A percentile compares a stretch with the other conserved stretches of the same genome.
phyloP scores from a whole-genome alignment of 2,797 vertebrate genomes.

The Paedocypris micromegethes region DNA sequence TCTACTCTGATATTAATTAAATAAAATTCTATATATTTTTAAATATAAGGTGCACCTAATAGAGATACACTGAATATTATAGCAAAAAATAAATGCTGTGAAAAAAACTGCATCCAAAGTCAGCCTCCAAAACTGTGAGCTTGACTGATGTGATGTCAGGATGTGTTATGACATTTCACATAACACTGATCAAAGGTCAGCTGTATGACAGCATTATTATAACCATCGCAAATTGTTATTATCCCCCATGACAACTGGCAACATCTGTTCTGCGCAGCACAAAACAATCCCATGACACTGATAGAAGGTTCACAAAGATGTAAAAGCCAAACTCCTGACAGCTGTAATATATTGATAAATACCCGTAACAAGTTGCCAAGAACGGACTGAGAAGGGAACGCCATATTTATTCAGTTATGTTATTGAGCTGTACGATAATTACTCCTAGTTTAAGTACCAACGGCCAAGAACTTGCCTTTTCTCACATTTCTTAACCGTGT shows the following conservation, averaged over 20 bases:
- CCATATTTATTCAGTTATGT: background rate
- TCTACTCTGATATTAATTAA: too few relatives aligned
- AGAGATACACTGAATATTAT: background rate
- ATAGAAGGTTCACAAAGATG: background rate
- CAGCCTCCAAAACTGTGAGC: background rate
- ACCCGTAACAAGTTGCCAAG: background rate
- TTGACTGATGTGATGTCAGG: conserved; percentile 28
- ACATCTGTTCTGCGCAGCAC: conserved; percentile 17
- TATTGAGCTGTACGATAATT: background rate
- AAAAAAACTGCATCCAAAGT: background rate
- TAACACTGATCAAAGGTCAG: conserved; percentile 28
- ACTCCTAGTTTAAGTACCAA: background rate
- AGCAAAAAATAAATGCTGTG: background rate
- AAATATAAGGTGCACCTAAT: background rate
- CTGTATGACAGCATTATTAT: conserved; percentile 26
- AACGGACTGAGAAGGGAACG: conserved; percentile 1
- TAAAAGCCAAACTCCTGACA: conserved; percentile 15
- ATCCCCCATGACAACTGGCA: conserved; percentile 21
- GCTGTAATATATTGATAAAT: conserved; percentile 16
- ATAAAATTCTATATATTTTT: too few relatives aligned
- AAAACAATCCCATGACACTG: conserved; percentile 17
- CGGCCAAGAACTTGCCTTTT: background rate
- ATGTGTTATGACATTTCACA: conserved; percentile 19
- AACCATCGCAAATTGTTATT: conserved; percentile 31
- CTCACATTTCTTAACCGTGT: background rate